Percentiles rank a stretch among this genome's conserved stretches.
Evolutionary conservation across 2,797 vertebrate genomes (phyloP).

Genomic region (Choloepus didactylus): DNA sequence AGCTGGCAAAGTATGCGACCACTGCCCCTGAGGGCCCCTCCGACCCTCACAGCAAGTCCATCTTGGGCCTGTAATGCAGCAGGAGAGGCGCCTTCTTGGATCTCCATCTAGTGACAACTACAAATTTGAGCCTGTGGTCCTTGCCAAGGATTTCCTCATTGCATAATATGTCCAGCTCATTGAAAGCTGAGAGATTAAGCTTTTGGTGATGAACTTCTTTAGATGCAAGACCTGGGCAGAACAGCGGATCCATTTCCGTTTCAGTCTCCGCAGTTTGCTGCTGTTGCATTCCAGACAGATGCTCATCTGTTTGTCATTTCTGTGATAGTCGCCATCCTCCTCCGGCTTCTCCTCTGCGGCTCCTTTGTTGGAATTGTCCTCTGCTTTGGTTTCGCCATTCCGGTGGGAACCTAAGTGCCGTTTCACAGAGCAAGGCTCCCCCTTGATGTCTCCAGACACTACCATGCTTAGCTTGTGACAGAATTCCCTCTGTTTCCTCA

Average conservation of each 20-base stretch:
- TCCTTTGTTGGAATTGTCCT: slow-evolving; percentile 95
- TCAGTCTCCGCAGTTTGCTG: slow-evolving; percentile 97
- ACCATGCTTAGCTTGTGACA: slow-evolving; percentile 99
- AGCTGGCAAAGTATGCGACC: slow-evolving; percentile 93
- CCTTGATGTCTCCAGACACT: slow-evolving; percentile 98
- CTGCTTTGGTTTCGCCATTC: slow-evolving; percentile 95
- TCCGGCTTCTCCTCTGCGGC: slow-evolving; percentile 96
- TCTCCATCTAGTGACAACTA: slow-evolving; percentile 99
- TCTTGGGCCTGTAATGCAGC: slow-evolving; percentile 99
- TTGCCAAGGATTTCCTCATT: slow-evolving; percentile 99
- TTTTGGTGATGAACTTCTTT: slow-evolving; percentile 99
- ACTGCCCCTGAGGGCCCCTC: slow-evolving; percentile 88
- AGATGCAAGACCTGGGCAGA: slow-evolving; percentile 99
- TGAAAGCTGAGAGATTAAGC: slow-evolving; percentile 99
- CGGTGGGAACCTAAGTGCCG: slow-evolving; percentile 91
- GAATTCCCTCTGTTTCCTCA: slow-evolving; percentile 98
- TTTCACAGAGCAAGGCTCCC: slow-evolving; percentile 95
- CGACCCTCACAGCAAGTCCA: slow-evolving; percentile 98
- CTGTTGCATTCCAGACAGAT: slow-evolving; percentile 99
- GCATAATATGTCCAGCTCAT: slow-evolving; percentile 99
- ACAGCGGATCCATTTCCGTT: slow-evolving; percentile 99
- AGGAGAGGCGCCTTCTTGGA: slow-evolving; percentile 99
- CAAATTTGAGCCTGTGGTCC: slow-evolving; percentile 99
- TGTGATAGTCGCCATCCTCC: slow-evolving; percentile 98
- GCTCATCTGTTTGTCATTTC: slow-evolving; percentile 98